A percentile compares a stretch with the other conserved stretches of the same genome.
Conservation (phyloP, 2,797 vertebrate species). For the Microctenopoma steveboyesi region DNA sequence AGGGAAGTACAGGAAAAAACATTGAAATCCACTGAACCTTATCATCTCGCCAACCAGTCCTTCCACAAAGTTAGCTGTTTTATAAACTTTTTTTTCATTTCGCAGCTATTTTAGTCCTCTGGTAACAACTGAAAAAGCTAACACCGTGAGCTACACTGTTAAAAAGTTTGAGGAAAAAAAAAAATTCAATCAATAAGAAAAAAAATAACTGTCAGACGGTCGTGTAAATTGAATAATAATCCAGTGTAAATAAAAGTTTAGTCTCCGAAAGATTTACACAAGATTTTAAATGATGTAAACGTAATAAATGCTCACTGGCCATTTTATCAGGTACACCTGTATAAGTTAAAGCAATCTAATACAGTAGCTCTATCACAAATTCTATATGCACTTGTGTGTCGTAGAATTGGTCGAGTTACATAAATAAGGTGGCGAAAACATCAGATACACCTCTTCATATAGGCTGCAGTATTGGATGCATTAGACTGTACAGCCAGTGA, state of each 20-base stretch:
- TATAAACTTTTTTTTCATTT: no score
- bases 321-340: no score
- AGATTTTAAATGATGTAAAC: neutral
- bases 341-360: no score
- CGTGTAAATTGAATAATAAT: neutral
- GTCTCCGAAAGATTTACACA: neutral
- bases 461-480: no score
- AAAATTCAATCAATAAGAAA: neutral
- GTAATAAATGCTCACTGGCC: neutral
- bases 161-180: neutral
- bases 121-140: neutral
- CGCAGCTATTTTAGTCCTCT: neutral
- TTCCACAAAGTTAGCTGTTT: conserved; percentile 25
- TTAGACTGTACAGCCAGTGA: no score
- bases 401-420: no score
- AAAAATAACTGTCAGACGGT: neutral
- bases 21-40: conserved; percentile 23
- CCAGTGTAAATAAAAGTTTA: neutral
- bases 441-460: no score
- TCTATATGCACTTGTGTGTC: no score
- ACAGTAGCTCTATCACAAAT: no score
- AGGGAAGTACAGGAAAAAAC: conserved; percentile 30
- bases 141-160: neutral
- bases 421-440: no score
- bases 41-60: conserved; percentile 43